phyloP scores from a whole-genome alignment of 2,797 vertebrate genomes.

The Hypotaenidia philippensis region DNA sequence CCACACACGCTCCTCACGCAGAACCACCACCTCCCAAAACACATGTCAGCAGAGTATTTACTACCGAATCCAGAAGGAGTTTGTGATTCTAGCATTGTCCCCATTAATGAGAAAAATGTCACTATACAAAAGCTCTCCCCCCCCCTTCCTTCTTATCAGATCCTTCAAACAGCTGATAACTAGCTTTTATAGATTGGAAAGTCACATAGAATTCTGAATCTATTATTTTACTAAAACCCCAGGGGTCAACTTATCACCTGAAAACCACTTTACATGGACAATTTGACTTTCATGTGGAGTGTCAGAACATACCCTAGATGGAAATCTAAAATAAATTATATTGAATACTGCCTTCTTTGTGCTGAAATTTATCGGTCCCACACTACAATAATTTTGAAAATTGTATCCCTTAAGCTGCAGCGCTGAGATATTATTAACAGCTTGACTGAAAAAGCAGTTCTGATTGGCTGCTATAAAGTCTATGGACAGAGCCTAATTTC shows the following conservation, averaged over 20 bases:
- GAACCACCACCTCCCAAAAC: slow-evolving; percentile 67
- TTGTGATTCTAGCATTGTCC: slow-evolving; percentile 60
- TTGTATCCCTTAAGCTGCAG: slow-evolving; percentile 81
- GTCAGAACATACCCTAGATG: slow-evolving; percentile 81
- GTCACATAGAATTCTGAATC: slow-evolving; percentile 82
- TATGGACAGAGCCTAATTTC: slow-evolving; percentile 77
- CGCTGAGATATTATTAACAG: slow-evolving; percentile 80
- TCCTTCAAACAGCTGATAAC: slow-evolving; percentile 83
- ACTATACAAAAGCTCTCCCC: slow-evolving; percentile 62
- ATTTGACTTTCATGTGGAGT: slow-evolving; percentile 85
- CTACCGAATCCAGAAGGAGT: slow-evolving; percentile 77
- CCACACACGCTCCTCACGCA: slow-evolving; percentile 52
- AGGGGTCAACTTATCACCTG: slow-evolving; percentile 84
- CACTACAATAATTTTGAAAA: slow-evolving; percentile 85
- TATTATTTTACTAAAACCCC: slow-evolving; percentile 81
- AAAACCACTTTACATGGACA: slow-evolving; percentile 83
- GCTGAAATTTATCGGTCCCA: slow-evolving; percentile 83
- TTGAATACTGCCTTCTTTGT: slow-evolving; percentile 76
- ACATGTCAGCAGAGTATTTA: slow-evolving; percentile 78
- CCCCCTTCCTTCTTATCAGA: slow-evolving; percentile 71
- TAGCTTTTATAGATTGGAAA: slow-evolving; percentile 81
- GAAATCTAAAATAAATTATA: slow-evolving; percentile 86
- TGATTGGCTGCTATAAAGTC: slow-evolving; percentile 71
- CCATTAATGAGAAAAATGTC: slow-evolving; percentile 84
- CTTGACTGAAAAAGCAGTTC: slow-evolving; percentile 73